A percentile compares a stretch with the other conserved stretches of the same genome.
Evolutionary conservation across 2,113 vertebrate species (phyloP).

Genomic region (Chlorodrepanis virens): DNA sequence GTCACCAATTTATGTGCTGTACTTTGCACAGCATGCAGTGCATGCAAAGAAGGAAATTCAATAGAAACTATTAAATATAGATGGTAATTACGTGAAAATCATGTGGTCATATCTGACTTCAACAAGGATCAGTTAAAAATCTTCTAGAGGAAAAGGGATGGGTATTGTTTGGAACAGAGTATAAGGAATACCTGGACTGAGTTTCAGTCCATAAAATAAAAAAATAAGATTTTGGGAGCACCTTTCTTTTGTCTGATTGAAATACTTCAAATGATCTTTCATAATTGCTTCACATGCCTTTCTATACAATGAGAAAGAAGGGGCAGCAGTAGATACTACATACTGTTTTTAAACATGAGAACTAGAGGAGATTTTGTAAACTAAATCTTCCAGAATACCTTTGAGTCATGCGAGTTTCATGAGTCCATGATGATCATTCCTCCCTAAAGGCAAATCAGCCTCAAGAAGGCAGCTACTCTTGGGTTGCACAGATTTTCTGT

Average conservation of each 20-base stretch:
- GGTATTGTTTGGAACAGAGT: background rate
- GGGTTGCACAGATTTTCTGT: background rate
- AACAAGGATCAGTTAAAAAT: background rate
- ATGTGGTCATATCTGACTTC: background rate
- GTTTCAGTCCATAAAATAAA: background rate
- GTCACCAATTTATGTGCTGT: background rate
- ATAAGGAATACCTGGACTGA: background rate
- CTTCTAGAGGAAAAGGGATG: background rate
- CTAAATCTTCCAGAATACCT: background rate
- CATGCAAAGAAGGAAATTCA: background rate
- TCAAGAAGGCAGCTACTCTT: background rate
- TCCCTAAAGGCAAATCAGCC: background rate
- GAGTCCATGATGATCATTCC: background rate
- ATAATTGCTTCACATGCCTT: background rate
- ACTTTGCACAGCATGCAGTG: background rate
- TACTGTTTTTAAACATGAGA: background rate
- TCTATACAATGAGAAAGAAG: background rate
- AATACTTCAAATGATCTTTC: background rate
- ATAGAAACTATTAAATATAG: conserved; percentile 1
- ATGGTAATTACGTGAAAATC: background rate
- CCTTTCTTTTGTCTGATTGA: background rate
- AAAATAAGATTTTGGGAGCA: background rate
- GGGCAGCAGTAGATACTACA: background rate
- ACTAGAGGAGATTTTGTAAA: background rate
- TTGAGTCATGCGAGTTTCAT: background rate